phyloP scores from a whole-genome alignment of 2,888 invertebrate species.

The Temnothorax ravouxi region DNA sequence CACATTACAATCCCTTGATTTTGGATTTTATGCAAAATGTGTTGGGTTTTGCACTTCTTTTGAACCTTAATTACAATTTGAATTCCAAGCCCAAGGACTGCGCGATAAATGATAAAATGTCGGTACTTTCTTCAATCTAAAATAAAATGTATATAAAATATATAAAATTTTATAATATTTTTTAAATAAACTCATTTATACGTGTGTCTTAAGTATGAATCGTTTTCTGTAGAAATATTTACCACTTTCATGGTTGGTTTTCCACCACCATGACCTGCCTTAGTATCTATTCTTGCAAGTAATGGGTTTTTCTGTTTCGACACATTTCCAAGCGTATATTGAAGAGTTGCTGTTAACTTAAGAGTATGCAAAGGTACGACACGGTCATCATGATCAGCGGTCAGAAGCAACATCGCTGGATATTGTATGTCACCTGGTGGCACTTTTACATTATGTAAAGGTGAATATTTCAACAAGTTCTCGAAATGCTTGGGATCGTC shows the following conservation, averaged over 20 bases:
- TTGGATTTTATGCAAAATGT: slow-evolving; percentile 45
- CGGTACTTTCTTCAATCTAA: slow-evolving; percentile 97
- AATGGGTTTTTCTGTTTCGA: slow-evolving; percentile 93
- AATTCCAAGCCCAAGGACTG: slow-evolving; percentile 91
- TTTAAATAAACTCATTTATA: slow-evolving; percentile 15
- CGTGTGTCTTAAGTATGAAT: not conserved
- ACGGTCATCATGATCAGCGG: slow-evolving; percentile 99
- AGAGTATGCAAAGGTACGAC: slow-evolving; percentile 99
- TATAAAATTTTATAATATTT: slow-evolving; percentile 1
- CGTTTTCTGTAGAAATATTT: slow-evolving; percentile 79
- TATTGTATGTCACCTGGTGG: slow-evolving; percentile 91
- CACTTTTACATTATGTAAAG: slow-evolving; percentile 94
- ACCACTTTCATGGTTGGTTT: slow-evolving; percentile 98
- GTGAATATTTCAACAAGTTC: slow-evolving; percentile 95
- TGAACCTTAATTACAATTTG: slow-evolving; percentile 71
- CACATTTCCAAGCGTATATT: slow-evolving; percentile 90
- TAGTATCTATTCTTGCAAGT: slow-evolving; percentile 96
- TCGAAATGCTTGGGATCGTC: slow-evolving; percentile 95
- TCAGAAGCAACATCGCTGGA: slow-evolving; percentile 96
- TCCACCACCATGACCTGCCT: slow-evolving; percentile 98
- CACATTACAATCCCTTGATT: slow-evolving; percentile 55
- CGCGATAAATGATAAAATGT: slow-evolving; percentile 94
- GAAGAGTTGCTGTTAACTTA: slow-evolving; percentile 97
- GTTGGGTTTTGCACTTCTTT: slow-evolving; percentile 4
- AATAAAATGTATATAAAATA: slow-evolving; percentile 80